Evolutionary conservation across 2,113 vertebrate genomes (phyloP).

Genomic region (Gallinago jamesoni): DNA sequence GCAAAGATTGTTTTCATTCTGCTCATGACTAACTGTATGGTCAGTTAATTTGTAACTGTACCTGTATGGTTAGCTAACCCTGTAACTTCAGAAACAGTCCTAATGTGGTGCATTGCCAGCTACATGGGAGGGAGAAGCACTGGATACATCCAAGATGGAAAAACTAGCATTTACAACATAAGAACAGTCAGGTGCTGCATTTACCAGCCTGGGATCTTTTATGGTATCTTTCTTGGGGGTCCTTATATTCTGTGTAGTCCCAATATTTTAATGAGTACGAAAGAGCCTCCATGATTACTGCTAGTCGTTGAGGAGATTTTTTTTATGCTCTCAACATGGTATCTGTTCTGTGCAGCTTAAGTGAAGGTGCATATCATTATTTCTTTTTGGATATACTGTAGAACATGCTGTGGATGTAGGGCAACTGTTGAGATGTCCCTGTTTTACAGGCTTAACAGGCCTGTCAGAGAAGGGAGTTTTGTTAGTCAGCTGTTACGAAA

Average conservation of each 20-base stretch:
- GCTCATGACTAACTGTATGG: background rate
- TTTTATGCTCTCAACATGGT: background rate
- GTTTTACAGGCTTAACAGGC: background rate
- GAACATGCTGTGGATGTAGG: background rate
- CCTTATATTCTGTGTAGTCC: background rate
- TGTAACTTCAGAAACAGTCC: background rate
- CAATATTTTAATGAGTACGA: background rate
- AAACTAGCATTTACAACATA: background rate
- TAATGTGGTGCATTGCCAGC: background rate
- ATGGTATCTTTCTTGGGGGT: background rate
- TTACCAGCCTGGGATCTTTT: background rate
- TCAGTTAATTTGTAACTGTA: background rate
- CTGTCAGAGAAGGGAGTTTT: background rate
- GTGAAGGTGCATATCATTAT: background rate
- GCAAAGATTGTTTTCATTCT: background rate
- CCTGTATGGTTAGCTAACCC: background rate
- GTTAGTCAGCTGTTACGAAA: background rate
- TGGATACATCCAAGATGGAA: background rate
- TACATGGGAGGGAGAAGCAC: background rate
- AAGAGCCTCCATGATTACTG: background rate
- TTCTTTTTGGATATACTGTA: background rate
- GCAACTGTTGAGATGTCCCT: background rate
- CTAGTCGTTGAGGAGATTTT: background rate
- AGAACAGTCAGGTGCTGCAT: background rate
- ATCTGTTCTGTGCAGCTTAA: background rate